Evolutionary conservation across 2,888 invertebrate genomes (phyloP).

Genomic region (Eristalis pertinax): DNA sequence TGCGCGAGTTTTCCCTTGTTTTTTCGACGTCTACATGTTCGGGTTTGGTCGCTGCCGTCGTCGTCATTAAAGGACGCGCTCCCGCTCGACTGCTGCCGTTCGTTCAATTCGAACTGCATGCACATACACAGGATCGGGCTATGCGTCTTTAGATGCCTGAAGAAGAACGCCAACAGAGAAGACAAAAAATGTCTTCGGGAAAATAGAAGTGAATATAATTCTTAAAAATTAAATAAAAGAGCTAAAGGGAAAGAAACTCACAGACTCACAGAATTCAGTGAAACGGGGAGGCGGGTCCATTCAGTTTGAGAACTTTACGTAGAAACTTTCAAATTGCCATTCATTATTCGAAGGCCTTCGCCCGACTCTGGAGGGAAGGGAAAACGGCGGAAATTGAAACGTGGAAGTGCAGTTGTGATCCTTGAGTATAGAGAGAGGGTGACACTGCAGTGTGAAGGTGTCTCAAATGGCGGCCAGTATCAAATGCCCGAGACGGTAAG

Average conservation of each 20-base stretch:
- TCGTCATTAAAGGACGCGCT: not conserved
- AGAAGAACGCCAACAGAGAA: not conserved
- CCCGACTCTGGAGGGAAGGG: not conserved
- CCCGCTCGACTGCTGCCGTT: not conserved
- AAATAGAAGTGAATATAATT: slow-evolving; percentile 28
- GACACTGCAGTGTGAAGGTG: too few species aligned
- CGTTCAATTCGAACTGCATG: not conserved
- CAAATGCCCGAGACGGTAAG: too few species aligned
- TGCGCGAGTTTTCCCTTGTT: slow-evolving; percentile 32
- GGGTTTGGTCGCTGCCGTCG: not conserved
- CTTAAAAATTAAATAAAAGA: slow-evolving; percentile 16
- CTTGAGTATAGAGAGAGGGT: too few species aligned
- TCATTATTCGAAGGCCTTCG: slow-evolving; percentile 3
- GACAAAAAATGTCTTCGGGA: not conserved
- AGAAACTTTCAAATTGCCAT: slow-evolving; percentile 27
- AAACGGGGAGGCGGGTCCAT: not conserved
- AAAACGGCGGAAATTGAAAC: not conserved
- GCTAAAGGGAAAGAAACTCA: not conserved
- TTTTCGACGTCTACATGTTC: not conserved
- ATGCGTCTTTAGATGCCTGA: not conserved
- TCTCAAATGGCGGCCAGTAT: too few species aligned
- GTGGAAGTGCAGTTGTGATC: not conserved
- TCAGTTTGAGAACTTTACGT: slow-evolving; percentile 1
- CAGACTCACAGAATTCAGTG: not conserved
- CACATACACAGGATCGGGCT: slow-evolving; percentile 1